phyloP scores from a whole-genome alignment of 2,888 invertebrate genomes.

The Listrodromus nycthemerus region DNA sequence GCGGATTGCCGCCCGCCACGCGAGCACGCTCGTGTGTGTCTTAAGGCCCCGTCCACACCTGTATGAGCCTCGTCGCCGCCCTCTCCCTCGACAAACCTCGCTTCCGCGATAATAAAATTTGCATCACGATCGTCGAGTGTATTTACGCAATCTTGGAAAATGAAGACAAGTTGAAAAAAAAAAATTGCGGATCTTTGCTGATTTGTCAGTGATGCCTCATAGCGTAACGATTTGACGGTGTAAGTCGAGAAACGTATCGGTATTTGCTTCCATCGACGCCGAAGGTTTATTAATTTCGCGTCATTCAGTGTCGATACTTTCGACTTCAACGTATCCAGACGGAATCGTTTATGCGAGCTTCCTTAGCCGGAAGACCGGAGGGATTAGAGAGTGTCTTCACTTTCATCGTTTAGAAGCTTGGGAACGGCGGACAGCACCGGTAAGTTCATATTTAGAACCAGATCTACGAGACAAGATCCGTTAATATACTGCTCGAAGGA shows the following conservation, averaged over 20 bases:
- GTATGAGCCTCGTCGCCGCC: neutral
- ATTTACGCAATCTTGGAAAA: slow-evolving; percentile 27
- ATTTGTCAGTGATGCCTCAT: neutral
- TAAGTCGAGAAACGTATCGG: slow-evolving; percentile 4
- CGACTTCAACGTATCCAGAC: slow-evolving; percentile 81
- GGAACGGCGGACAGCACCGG: slow-evolving; percentile 39
- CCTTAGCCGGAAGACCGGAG: slow-evolving; percentile 61
- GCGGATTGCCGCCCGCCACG: slow-evolving; percentile 82
- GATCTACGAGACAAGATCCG: slow-evolving; percentile 74
- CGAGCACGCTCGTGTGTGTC: slow-evolving; percentile 73
- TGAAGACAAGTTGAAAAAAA: slow-evolving; percentile 1
- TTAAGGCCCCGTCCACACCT: slow-evolving; percentile 61
- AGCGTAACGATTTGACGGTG: neutral
- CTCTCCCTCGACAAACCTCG: slow-evolving; percentile 1
- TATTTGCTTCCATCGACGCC: slow-evolving; percentile 52
- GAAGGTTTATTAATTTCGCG: slow-evolving; percentile 69
- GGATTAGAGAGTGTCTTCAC: slow-evolving; percentile 82
- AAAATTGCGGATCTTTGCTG: slow-evolving; percentile 12
- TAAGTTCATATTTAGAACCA: slow-evolving; percentile 75
- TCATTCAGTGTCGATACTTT: slow-evolving; percentile 84
- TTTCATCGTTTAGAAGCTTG: slow-evolving; percentile 77
- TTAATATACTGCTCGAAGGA: slow-evolving; percentile 36
- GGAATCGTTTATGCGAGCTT: slow-evolving; percentile 71
- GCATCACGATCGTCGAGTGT: slow-evolving; percentile 45
- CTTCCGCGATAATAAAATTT: slow-evolving; percentile 58